Conservation (phyloP, 2,113 vertebrate genomes). For the Cryptotis parvus region DNA sequence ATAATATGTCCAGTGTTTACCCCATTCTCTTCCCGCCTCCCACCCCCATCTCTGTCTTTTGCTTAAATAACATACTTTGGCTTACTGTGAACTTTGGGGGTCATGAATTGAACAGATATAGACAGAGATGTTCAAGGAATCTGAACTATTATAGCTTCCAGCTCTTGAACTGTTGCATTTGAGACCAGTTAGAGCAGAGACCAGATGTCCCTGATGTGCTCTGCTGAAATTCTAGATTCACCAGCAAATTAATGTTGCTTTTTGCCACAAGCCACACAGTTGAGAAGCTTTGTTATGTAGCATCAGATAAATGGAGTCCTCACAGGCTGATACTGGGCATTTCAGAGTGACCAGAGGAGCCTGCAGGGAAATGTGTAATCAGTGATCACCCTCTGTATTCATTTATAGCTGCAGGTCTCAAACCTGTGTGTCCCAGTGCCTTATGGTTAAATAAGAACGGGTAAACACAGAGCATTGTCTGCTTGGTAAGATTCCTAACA, state of each 20-base stretch:
- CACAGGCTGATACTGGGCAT: neutral
- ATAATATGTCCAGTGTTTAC: neutral
- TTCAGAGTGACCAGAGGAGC: neutral
- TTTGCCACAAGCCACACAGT: neutral
- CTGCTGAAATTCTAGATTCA: neutral
- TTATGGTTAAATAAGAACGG: neutral
- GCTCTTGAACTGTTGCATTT: neutral
- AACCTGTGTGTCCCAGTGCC: neutral
- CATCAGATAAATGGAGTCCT: neutral
- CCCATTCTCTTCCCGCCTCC: too few relatives aligned
- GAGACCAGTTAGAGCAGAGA: neutral
- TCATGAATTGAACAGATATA: neutral
- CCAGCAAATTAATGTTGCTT: neutral
- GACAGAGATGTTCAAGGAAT: neutral
- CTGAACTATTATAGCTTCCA: neutral
- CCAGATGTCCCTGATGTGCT: neutral
- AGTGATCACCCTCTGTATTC: neutral
- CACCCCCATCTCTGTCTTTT: neutral
- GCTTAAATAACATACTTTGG: neutral
- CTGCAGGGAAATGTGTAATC: neutral
- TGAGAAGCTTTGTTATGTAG: neutral
- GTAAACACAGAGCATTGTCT: neutral
- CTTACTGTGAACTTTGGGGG: neutral
- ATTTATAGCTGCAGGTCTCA: neutral
- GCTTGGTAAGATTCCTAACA: neutral